Evolutionary conservation across 2,113 vertebrate species (phyloP).

Genomic region (Callospermophilus lateralis): DNA sequence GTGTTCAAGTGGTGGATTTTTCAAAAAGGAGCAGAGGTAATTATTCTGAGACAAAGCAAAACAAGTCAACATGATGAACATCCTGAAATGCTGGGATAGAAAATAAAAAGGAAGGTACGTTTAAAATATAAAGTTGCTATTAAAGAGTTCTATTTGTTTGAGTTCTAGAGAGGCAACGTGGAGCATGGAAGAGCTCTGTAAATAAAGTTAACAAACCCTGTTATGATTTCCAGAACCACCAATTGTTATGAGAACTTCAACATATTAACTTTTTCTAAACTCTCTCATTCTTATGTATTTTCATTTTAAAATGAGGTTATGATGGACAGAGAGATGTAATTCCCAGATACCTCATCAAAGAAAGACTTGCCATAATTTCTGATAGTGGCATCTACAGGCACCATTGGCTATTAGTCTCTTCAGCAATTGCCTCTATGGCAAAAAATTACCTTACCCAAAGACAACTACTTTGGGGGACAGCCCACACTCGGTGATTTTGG

Average conservation of each 20-base stretch:
- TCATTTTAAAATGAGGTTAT: background rate
- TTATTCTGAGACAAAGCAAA: background rate
- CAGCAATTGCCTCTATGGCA: background rate
- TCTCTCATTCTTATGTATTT: background rate
- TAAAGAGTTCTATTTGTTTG: background rate
- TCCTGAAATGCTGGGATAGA: background rate
- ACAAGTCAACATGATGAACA: background rate
- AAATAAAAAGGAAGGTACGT: background rate
- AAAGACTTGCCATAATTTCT: background rate
- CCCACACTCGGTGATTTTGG: background rate
- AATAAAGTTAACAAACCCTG: background rate
- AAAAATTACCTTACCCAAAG: background rate
- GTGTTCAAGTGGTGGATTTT: background rate
- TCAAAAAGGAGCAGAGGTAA: background rate
- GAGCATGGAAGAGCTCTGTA: background rate
- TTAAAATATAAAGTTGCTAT: background rate
- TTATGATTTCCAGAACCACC: background rate
- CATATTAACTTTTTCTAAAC: background rate
- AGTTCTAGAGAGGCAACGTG: background rate
- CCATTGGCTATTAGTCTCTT: background rate
- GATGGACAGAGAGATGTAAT: background rate
- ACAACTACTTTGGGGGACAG: background rate
- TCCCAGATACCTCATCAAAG: background rate
- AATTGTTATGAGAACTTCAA: background rate
- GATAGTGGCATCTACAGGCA: background rate